Percentiles rank a stretch among this genome's conserved stretches.
Evolutionary conservation across 2,888 invertebrate genomes (phyloP).

Genomic region (Biston betularia): DNA sequence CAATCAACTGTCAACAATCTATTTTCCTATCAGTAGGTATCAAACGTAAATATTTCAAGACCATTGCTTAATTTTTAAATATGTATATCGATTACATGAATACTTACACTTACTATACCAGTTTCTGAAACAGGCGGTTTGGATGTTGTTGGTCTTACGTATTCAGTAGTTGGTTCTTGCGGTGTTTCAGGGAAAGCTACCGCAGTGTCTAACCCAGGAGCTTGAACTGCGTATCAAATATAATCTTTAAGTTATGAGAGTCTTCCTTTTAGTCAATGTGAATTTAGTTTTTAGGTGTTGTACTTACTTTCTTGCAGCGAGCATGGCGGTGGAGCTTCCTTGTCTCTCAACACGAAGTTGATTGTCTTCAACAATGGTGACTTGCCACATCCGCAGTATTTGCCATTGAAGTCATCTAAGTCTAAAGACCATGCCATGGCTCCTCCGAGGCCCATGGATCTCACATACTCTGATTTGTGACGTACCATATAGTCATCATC

Average conservation of each 20-base stretch:
- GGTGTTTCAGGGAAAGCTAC: slow-evolving; percentile 35
- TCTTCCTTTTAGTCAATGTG: background rate
- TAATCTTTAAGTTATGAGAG: background rate
- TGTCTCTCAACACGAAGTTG: slow-evolving; percentile 91
- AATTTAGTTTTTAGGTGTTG: background rate
- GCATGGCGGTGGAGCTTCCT: slow-evolving; percentile 87
- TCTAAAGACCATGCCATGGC: slow-evolving; percentile 97
- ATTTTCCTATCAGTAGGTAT: no score
- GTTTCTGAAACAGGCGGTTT: slow-evolving; percentile 34
- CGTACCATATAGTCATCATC: slow-evolving; percentile 94
- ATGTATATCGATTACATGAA: background rate
- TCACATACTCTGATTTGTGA: slow-evolving; percentile 93
- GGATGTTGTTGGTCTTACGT: slow-evolving; percentile 39
- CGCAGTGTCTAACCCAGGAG: slow-evolving; percentile 38
- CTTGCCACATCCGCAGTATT: slow-evolving; percentile 91
- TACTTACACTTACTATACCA: slow-evolving; percentile 36
- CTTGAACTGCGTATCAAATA: slow-evolving; percentile 36
- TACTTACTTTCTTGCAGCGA: slow-evolving; percentile 74
- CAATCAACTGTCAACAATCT: background rate
- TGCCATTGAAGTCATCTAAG: slow-evolving; percentile 93
- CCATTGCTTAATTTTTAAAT: background rate
- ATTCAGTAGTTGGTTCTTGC: slow-evolving; percentile 38
- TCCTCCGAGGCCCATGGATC: slow-evolving; percentile 92
- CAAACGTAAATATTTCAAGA: no score
- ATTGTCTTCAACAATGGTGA: slow-evolving; percentile 93